Conservation (phyloP, 2,113 vertebrate species). For the Sitta europaea region DNA sequence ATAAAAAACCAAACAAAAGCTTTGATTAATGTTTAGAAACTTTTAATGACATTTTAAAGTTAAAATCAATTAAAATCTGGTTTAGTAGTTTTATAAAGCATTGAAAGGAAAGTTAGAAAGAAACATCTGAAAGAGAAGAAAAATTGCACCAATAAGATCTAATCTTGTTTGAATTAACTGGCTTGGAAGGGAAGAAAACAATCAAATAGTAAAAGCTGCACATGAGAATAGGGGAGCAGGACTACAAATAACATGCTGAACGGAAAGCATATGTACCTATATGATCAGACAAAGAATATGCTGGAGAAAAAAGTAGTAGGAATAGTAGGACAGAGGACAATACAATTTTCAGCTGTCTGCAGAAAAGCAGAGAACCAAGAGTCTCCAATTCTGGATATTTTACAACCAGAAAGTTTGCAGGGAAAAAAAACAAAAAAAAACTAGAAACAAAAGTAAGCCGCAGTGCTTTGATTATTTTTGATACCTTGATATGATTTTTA, state of each 20-base stretch:
- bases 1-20: background rate
- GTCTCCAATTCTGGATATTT: background rate
- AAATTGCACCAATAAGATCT: background rate
- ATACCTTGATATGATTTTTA: background rate
- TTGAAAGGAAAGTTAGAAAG: background rate
- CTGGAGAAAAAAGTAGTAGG: background rate
- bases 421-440: rapidly evolving
- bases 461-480: background rate
- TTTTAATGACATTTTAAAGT: background rate
- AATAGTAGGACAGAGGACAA: background rate
- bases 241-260: background rate
- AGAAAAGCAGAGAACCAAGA: background rate
- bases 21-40: background rate
- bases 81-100: background rate
- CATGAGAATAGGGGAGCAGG: background rate
- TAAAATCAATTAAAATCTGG: background rate
- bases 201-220: background rate
- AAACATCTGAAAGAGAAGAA: background rate
- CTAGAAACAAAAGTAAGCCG: background rate
- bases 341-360: background rate
- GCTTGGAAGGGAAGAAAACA: background rate
- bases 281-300: background rate
- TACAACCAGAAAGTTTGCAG: background rate
- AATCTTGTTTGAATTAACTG: background rate
- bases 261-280: background rate